A percentile compares a stretch with the other conserved stretches of the same genome.
Evolutionary conservation across 92 coral and sea anemone species (phyloP).

Genomic region (Porites evermanni): DNA sequence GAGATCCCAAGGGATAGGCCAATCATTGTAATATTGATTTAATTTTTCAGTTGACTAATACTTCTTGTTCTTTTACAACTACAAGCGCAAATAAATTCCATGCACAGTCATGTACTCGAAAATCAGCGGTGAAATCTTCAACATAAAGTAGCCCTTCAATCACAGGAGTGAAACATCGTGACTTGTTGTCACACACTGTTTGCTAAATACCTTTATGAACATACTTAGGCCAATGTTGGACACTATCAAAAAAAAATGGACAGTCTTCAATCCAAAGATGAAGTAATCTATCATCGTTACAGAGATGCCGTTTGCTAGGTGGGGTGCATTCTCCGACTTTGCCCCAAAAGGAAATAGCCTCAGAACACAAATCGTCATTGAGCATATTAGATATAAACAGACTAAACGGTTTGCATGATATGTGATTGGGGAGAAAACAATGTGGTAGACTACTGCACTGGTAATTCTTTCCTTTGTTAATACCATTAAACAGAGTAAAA

Average conservation of each 20-base stretch:
- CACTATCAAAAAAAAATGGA: slow-evolving; percentile 26
- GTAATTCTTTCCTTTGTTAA: slow-evolving; percentile 27
- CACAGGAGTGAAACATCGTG: slow-evolving; percentile 9
- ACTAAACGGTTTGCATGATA: slow-evolving; percentile 34
- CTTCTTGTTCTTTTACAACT: no score
- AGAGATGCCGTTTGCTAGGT: slow-evolving; percentile 35
- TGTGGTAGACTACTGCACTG: slow-evolving; percentile 31
- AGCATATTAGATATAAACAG: slow-evolving; percentile 20
- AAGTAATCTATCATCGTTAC: slow-evolving; percentile 25
- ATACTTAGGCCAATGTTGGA: slow-evolving; percentile 12
- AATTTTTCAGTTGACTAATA: no score
- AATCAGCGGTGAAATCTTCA: no score
- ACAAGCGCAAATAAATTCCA: no score
- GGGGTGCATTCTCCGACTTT: slow-evolving; percentile 34
- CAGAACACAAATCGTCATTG: slow-evolving; percentile 16
- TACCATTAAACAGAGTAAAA: slow-evolving; percentile 22
- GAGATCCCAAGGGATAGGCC: slow-evolving; percentile 6
- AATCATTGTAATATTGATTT: not conserved
- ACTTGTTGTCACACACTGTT: slow-evolving; percentile 47
- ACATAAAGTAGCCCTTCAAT: slow-evolving; percentile 9
- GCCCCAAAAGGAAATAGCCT: slow-evolving; percentile 52
- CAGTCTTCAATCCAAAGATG: slow-evolving; percentile 28
- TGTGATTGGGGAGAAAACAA: slow-evolving; percentile 24
- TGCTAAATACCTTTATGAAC: slow-evolving; percentile 11
- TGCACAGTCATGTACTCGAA: no score